These are phyloP conservation scores for Vicugna pacos DNA, from an alignment of 2,113 vertebrate genomes.

Conservation along the genomic window DNA sequence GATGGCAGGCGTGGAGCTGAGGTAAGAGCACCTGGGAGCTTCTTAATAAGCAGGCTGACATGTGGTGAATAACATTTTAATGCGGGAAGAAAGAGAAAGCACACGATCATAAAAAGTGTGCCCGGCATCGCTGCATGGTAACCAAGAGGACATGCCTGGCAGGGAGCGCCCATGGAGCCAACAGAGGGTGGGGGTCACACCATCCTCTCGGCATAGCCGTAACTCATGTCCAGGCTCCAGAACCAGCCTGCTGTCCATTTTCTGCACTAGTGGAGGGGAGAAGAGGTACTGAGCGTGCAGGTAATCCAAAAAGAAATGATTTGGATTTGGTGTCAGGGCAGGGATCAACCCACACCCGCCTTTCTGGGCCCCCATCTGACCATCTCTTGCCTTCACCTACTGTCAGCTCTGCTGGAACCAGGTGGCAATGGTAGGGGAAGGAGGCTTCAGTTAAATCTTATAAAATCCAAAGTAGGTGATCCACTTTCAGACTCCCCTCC, in stretches of 20 bases:
- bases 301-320: conserved; percentile 2
- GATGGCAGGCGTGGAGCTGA: not conserved
- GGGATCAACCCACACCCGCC: not conserved
- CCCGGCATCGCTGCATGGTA: not conserved
- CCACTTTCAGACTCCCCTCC: not conserved
- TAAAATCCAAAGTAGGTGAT: conserved; percentile 20
- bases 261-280: not conserved
- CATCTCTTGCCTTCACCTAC: not conserved
- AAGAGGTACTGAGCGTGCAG: not conserved
- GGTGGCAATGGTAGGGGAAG: not conserved
- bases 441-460: not conserved
- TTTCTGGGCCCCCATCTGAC: not conserved
- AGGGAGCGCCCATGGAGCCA: fast-evolving
- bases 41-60: conserved; percentile 81
- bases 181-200: not conserved
- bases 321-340: not conserved
- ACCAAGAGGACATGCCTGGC: not conserved
- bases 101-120: conserved; percentile 23
- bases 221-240: too few species aligned
- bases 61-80: conserved; percentile 78
- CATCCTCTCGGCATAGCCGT: not conserved
- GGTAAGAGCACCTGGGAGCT: conserved; percentile 79
- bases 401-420: not conserved
- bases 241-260: conserved; percentile 1
- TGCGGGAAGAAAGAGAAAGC: conserved; percentile 48